Percentiles rank a stretch among this genome's conserved stretches.
Conservation (phyloP, 35 echinoderm and acorn worm species). For the Nesometra sesokonis region DNA sequence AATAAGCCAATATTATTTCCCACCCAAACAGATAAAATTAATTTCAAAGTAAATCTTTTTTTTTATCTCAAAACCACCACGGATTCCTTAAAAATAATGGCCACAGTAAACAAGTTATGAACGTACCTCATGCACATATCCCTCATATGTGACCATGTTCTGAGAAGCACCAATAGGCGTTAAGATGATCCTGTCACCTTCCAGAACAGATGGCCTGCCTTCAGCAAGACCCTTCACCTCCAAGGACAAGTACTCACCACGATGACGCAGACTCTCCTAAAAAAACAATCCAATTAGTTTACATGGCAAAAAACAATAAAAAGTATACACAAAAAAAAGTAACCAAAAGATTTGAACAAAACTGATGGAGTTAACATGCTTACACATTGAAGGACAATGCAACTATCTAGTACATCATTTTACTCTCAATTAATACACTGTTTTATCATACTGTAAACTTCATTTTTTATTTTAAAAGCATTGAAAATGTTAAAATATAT, state of each 20-base stretch:
- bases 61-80: not conserved
- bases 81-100: not conserved
- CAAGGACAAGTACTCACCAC: conserved; percentile 59
- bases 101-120: not conserved
- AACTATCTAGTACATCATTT: too few relatives aligned
- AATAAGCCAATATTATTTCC: not conserved
- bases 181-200: conserved; percentile 85
- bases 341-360: too few relatives aligned
- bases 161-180: conserved; percentile 12
- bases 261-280: conserved; percentile 74
- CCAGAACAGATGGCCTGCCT: conserved; percentile 84
- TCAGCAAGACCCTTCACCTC: conserved; percentile 84
- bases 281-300: not conserved
- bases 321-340: too few relatives aligned
- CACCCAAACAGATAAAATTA: not conserved
- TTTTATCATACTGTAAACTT: too few relatives aligned
- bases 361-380: too few relatives aligned
- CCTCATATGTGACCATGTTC: conserved; percentile 40
- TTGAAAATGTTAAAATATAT: too few relatives aligned
- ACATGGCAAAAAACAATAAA: too few relatives aligned
- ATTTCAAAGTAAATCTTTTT: not conserved
- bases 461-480: too few relatives aligned
- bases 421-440: too few relatives aligned
- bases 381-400: too few relatives aligned
- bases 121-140: conserved; percentile 89